Base-by-base conservation (phyloP, 2,113 vertebrate genomes). In the Aptenodytes patagonicus region DNA sequence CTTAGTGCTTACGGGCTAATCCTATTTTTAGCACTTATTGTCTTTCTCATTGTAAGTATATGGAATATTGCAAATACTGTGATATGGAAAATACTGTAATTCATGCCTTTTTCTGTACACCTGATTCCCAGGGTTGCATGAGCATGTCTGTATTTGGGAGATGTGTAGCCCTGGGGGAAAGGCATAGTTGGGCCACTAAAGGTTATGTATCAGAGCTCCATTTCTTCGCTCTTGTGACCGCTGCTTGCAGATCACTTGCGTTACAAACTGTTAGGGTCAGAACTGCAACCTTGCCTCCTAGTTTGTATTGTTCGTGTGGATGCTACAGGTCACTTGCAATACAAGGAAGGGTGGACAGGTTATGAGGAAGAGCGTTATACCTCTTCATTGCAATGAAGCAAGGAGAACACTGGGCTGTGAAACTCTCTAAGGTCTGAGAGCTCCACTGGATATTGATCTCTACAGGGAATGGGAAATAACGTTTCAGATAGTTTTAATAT, bases 41-140 rank as follows among this genome's bases (percentile, higher is more conserved):
- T 57, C 51, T 49, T 65, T 64, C 62, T 69, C 38, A 2, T 18
- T 24, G 22, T 38, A 9, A 73, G 13, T 32, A 2, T 1, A 8
- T 6, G 66, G 22, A 73, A 29, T 51, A 49, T 17, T 83, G 79
- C 24, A 61, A 40, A 34, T 14, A 5, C 5, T 17, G 21, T 8
- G 44, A 17, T 26, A 12, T 3, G 34, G 62, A 29, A 36, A 66
- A 21, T 7, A 19, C 61, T 47, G 29, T 8, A 3, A 46, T 55
- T 52, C 15, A 5, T 13, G 36, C 0, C 1, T 4, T 29, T 15
- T 21, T 13, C 28, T 17, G 0, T 28, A 36, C 20, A 6, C 13
- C 18, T 7, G 14, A 19, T 51, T 70, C 34, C 61, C 25, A 17
- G 77, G 69, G 28, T 38, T 1, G 0, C 8, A 0, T 2, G 28